Conservation (phyloP, 2,113 vertebrate species). For the Azemiops feae region DNA sequence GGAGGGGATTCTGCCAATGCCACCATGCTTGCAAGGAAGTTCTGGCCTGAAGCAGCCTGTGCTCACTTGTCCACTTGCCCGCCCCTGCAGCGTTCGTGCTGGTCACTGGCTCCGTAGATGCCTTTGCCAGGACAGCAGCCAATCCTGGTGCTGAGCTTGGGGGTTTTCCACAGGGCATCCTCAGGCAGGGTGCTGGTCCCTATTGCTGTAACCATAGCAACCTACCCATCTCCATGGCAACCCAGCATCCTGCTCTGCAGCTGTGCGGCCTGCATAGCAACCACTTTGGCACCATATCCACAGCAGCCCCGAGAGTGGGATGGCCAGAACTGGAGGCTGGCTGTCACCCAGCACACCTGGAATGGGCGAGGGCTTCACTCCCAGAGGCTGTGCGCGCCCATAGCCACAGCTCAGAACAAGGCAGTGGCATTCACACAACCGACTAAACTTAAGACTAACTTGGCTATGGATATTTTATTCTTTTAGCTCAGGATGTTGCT, state of each 20-base stretch:
- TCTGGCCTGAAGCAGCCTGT: background rate
- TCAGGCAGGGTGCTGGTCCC: background rate
- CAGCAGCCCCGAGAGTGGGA: background rate
- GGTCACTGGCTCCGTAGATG: too few species aligned
- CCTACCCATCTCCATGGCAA: background rate
- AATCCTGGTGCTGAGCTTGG: background rate
- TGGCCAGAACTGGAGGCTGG: background rate
- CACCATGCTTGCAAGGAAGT: background rate
- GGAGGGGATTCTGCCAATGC: background rate
- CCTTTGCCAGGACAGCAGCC: background rate
- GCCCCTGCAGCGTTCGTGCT: fast-evolving
- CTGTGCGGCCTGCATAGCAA: too few species aligned
- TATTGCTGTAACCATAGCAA: background rate
- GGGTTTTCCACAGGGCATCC: background rate
- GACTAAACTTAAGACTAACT: too few species aligned
- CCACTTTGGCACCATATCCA: background rate
- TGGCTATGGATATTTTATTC: too few species aligned
- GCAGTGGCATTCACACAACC: too few species aligned
- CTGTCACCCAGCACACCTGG: background rate
- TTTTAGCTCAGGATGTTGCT: too few species aligned
- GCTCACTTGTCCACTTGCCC: background rate
- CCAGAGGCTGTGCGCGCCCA: too few species aligned
- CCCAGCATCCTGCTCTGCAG: background rate
- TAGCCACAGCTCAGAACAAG: too few species aligned
- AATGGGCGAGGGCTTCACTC: too few species aligned